Evolutionary conservation across 2,888 invertebrate genomes (phyloP), one percentile per base, ranked within the genome.

Genomic region (Apodemia duryi): DNA sequence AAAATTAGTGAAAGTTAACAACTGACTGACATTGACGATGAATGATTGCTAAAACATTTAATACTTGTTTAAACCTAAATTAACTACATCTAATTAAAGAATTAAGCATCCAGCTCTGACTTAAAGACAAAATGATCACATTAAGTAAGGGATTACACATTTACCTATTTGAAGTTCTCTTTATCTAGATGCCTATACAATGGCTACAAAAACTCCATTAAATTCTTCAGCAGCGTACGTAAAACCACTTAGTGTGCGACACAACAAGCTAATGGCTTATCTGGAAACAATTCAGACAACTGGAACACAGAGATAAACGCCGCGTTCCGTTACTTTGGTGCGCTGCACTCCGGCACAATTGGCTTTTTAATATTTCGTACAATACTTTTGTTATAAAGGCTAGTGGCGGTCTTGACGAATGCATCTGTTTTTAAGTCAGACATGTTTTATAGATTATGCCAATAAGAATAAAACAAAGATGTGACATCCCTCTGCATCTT

Each of bases 281-380:
- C 57, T 60, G 57, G 32, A 60, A 60, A 60, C 57, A 60, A 32
- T 60, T 60, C 57, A 60, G 57, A 60, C 57, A 60, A 60, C 57
- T 60, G 57, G 57, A 60, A 60, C 57, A 35, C 29, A 32, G 35
- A 60, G 29, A 60, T 60, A 60, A 60, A 60, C 32, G 57, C 32
- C 57, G 57, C 32, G 57, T 13, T 60, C 57, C 57, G 57, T 60
- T 60, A 32, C 32, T 60, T 60, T 60, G 32, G n/a, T n/a, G 32
- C 57, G 57, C 32, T 35, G 57, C 57, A 60, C 32, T 60, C 57
- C 35, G 57, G 11, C 6, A 60, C 32, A 60, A 60, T 60, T 60
- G 57, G 57, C 57, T 60, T 60, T 60, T 60, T 60, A 60, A 60
- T 60, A 60, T 60, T 35, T 32, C 32, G n/a, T 35, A 60, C 57